Evolutionary conservation across 2,797 vertebrate species (phyloP).

Genomic region (Malacoctenus gilli): DNA sequence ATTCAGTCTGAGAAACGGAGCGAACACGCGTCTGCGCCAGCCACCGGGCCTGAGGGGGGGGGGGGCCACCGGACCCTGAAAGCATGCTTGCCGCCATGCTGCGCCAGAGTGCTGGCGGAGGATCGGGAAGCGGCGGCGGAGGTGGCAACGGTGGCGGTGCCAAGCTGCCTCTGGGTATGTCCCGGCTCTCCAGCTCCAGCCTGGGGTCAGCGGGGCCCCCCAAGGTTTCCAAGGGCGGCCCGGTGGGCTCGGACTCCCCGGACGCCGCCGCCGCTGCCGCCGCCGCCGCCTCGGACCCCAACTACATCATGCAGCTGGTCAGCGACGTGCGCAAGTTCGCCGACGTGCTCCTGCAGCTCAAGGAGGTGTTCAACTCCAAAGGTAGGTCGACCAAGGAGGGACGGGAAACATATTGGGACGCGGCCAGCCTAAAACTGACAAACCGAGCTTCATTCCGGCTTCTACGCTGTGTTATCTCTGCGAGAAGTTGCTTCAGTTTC

Average conservation of each 20-base stretch:
- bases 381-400: constrained; percentile 77
- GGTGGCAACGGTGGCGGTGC: constrained; percentile 61
- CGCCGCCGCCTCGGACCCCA: constrained; percentile 82
- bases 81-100: constrained; percentile 85
- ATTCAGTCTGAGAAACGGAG: constrained; percentile 60
- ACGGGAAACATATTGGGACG: no score
- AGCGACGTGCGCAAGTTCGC: constrained; percentile 94
- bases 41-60: constrained; percentile 49
- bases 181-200: constrained; percentile 84
- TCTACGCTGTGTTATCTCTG: no score
- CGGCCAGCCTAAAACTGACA: no score
- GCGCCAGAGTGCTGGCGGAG: constrained; percentile 73
- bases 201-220: constrained; percentile 25
- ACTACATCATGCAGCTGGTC: constrained; percentile 95
- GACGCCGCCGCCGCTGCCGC: constrained; percentile 85
- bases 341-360: constrained; percentile 91
- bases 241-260: constrained; percentile 79
- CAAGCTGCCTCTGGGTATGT: constrained; percentile 85
- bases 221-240: constrained; percentile 79
- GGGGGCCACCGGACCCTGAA: constrained; percentile 42
- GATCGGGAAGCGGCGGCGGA: constrained; percentile 74
- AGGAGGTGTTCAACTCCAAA: constrained; percentile 91
- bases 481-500: no score
- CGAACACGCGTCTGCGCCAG: constrained; percentile 24
- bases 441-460: no score